phyloP scores from a whole-genome alignment of 1,140 invertebrate species.

The Drosophila yakuba region DNA sequence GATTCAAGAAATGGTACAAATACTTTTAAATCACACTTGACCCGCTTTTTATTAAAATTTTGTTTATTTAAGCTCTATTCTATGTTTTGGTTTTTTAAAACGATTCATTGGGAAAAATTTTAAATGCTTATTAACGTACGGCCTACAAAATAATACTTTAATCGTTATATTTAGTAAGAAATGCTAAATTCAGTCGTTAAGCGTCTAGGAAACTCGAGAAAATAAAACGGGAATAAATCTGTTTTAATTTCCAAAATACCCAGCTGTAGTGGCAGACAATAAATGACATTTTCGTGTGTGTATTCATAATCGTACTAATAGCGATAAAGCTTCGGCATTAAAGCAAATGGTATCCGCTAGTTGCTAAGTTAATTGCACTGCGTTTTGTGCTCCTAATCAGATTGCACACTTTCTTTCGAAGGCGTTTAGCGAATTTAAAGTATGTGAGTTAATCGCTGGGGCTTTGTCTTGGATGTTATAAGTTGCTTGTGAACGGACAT shows the following conservation, averaged over 20 bases:
- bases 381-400: slow-evolving; percentile 23
- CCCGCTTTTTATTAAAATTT: slow-evolving; percentile 8
- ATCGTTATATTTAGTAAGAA: slow-evolving; percentile 5
- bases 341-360: slow-evolving; percentile 8
- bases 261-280: slow-evolving; percentile 16
- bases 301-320: slow-evolving; percentile 7
- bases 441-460: slow-evolving; percentile 12
- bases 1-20: neutral
- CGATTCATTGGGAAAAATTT: neutral
- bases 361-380: slow-evolving; percentile 23
- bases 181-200: slow-evolving; percentile 15
- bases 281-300: slow-evolving; percentile 20
- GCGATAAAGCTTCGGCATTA: slow-evolving; percentile 16
- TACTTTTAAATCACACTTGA: neutral
- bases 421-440: slow-evolving; percentile 13
- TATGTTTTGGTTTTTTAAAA: neutral
- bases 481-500: slow-evolving; percentile 6
- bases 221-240: slow-evolving; percentile 18
- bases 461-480: slow-evolving; percentile 20
- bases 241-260: slow-evolving; percentile 12
- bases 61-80: slow-evolving; percentile 2
- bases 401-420: slow-evolving; percentile 33
- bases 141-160: slow-evolving; percentile 10
- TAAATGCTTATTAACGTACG: slow-evolving; percentile 10
- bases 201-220: neutral